Percentiles rank a stretch among this genome's conserved stretches.
phyloP scores from a whole-genome alignment of 2,113 vertebrate genomes.

The Numida meleagris region DNA sequence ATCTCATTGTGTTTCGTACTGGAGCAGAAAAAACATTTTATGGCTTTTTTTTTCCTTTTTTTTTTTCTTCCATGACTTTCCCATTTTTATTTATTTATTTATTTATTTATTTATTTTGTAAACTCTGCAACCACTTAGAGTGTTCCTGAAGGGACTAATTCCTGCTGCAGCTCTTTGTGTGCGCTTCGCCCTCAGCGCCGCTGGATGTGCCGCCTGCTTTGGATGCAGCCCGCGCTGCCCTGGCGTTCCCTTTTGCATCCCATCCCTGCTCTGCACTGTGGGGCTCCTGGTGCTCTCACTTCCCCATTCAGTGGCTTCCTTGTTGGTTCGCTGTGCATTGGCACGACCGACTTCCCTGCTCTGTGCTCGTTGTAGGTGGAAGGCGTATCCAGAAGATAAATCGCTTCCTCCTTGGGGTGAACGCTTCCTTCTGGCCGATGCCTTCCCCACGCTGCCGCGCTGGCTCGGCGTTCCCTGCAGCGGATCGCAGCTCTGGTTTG shows the following conservation, averaged over 20 bases:
- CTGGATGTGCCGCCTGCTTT: slow-evolving; percentile 37
- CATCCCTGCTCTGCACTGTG: background rate
- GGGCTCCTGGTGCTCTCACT: slow-evolving; percentile 8
- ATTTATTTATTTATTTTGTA: slow-evolving; percentile 1
- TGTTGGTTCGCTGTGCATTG: rapidly evolving
- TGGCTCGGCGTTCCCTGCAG: background rate
- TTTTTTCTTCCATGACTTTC: slow-evolving; percentile 26
- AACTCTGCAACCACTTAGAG: slow-evolving; percentile 57
- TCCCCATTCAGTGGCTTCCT: background rate
- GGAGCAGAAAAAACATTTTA: slow-evolving; percentile 6
- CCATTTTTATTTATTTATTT: background rate
- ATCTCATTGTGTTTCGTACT: background rate
- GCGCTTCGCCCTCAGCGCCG: slow-evolving; percentile 11
- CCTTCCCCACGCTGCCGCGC: background rate
- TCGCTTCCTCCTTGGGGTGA: slow-evolving; percentile 62
- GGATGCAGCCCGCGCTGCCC: background rate
- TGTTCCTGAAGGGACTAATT: slow-evolving; percentile 65
- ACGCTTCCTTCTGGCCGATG: slow-evolving; percentile 37
- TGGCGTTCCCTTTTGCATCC: background rate
- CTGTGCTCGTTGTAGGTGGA: background rate
- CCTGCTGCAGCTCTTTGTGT: slow-evolving; percentile 33
- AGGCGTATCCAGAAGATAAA: slow-evolving; percentile 52
- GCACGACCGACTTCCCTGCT: background rate
- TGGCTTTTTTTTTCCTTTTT: slow-evolving; percentile 10
- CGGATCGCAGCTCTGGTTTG: background rate